Percentiles rank a stretch among this genome's conserved stretches.
phyloP scores from a whole-genome alignment of 2,888 invertebrate genomes.

The Tanypteryx hageni region DNA sequence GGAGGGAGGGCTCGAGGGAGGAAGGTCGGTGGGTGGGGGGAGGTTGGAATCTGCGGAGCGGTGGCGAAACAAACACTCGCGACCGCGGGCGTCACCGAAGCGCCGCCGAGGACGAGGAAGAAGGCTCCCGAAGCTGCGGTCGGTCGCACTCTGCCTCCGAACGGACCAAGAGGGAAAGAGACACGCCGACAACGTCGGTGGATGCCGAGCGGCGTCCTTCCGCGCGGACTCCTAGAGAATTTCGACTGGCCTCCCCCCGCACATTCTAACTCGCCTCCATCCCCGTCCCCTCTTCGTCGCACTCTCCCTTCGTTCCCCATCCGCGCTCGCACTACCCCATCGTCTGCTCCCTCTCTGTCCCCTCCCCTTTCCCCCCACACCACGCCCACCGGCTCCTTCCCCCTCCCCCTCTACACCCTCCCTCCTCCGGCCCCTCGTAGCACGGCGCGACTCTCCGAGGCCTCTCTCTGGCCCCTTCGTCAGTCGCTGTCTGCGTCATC shows the following conservation, averaged over 20 bases:
- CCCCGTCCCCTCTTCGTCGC: not conserved
- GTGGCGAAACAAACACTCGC: conserved; percentile 40
- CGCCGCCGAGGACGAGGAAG: conserved; percentile 13
- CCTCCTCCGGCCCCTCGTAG: conserved; percentile 69
- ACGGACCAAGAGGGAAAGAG: not conserved
- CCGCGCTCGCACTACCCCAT: not conserved
- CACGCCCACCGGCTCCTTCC: conserved; percentile 30
- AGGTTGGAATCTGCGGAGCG: not conserved
- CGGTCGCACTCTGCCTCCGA: not conserved
- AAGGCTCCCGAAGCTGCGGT: not conserved
- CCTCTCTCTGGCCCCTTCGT: conserved; percentile 42
- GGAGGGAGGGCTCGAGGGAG: not conserved
- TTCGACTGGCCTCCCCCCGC: conserved; percentile 9
- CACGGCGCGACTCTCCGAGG: not conserved
- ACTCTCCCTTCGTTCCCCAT: not conserved
- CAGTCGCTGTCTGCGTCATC: conserved; percentile 64
- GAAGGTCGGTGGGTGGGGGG: not conserved
- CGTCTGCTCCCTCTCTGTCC: not conserved
- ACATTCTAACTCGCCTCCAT: not conserved
- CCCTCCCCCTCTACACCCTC: conserved; percentile 67
- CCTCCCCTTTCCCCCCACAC: not conserved
- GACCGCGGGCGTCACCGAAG: conserved; percentile 25
- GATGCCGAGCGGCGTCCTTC: not conserved
- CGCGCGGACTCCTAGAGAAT: conserved; percentile 7
- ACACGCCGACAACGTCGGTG: conserved; percentile 21